Evolutionary conservation across 2,797 vertebrate genomes (phyloP).

Genomic region (Siniperca scherzeri): DNA sequence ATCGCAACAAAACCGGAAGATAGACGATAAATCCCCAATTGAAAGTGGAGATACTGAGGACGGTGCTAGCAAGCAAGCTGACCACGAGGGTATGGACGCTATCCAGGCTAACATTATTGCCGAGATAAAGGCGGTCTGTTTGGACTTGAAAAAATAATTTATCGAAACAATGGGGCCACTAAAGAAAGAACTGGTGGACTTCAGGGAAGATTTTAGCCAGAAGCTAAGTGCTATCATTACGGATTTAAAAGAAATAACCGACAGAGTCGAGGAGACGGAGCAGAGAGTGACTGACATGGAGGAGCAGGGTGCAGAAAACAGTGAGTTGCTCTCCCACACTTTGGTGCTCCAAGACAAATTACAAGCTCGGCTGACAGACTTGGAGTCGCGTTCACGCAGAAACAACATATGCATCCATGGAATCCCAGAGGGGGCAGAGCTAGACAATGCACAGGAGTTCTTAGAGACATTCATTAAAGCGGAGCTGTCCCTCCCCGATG

Average conservation of each 20-base stretch:
- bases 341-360: not conserved
- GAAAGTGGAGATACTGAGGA: not conserved
- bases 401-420: not conserved
- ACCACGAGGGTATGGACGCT: not conserved
- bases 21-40: not conserved
- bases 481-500: not conserved
- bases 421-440: not conserved
- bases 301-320: not conserved
- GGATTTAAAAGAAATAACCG: not conserved
- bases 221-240: not conserved
- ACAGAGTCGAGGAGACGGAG: not conserved
- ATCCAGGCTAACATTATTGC: slow-evolving; percentile 12
- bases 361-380: not conserved
- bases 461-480: not conserved
- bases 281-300: slow-evolving; percentile 9
- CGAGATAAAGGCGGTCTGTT: not conserved
- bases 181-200: not conserved
- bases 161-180: not conserved
- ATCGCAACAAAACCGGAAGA: not conserved
- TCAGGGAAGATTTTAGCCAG: not conserved
- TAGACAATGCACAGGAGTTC: not conserved
- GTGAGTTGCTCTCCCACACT: too few species aligned
- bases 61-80: not conserved
- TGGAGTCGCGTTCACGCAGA: not conserved
- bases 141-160: not conserved